Evolutionary conservation across 2,113 vertebrate genomes (phyloP).

Genomic region (Halichoeres trimaculatus): DNA sequence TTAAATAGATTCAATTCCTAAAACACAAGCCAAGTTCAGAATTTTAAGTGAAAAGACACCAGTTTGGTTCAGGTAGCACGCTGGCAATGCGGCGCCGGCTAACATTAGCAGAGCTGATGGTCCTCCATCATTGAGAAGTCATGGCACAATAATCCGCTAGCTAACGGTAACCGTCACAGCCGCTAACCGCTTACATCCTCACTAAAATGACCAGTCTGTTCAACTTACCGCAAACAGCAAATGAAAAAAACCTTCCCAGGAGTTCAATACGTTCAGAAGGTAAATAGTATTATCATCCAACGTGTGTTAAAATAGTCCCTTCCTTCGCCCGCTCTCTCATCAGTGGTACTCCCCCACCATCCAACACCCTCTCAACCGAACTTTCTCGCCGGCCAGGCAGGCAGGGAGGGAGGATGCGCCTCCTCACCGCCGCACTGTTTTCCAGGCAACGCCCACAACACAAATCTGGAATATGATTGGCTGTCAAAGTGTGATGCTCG

Average conservation of each 20-base stretch:
- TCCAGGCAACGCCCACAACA: constrained; percentile 59
- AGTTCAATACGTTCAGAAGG: constrained; percentile 38
- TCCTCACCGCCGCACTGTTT: constrained; percentile 38
- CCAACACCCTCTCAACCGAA: constrained; percentile 81
- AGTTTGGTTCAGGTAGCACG: neutral
- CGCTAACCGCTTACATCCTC: constrained; percentile 51
- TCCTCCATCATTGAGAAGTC: constrained; percentile 80
- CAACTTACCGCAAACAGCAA: constrained; percentile 72
- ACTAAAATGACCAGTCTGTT: neutral
- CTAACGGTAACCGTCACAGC: constrained; percentile 42
- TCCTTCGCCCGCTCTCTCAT: constrained; percentile 71
- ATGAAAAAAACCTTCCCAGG: constrained; percentile 29
- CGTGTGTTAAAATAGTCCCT: constrained; percentile 48
- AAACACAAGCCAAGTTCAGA: neutral
- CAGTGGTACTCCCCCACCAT: constrained; percentile 81
- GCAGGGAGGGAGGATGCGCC: constrained; percentile 33
- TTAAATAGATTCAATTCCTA: neutral
- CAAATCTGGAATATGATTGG: constrained; percentile 66
- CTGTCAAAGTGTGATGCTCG: neutral
- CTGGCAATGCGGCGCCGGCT: constrained; percentile 44
- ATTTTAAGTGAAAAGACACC: neutral
- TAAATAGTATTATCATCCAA: constrained; percentile 31
- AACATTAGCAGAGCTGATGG: constrained; percentile 63
- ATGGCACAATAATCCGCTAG: constrained; percentile 83
- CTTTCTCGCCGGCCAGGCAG: constrained; percentile 56